Evolutionary conservation across 2,888 invertebrate genomes (phyloP), one percentile per base, ranked within the genome.

Genomic region (Pandemis cinnamomeana): DNA sequence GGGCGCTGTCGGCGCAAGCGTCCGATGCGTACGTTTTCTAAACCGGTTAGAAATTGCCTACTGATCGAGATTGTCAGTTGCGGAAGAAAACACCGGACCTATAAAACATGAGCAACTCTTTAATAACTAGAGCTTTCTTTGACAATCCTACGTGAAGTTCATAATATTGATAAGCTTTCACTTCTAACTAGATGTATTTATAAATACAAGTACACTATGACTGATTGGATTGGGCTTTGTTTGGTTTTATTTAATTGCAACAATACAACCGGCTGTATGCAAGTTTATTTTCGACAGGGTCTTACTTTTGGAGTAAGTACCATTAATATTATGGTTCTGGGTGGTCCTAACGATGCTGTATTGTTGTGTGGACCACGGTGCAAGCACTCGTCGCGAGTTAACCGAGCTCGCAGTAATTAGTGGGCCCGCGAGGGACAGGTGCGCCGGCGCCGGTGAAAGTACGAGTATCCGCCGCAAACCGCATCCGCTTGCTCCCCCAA

Each of bases 11-110:
- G 80, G 78, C 73, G 79, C 42, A 60, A 76, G 76, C 80, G 77
- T 76, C 79, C 80, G 81, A 80, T 81, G 86, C 84, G 81, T 75
- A 79, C 82, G 89, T 93, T 93, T 93, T 93, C 94, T 93, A 93
- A 92, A 94, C 94, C 93, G 91, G 93, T 93, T 94, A 94, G 93
- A 94, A 93, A 94, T 91, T 93, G 90, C 91, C 92, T 85, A 93
- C 86, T 93, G 92, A 92, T 93, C 92, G 93, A 92, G 91, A 91
- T 93, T 88, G 89, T 87, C 87, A 89, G 87, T 90, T 87, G 89
- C 90, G 91, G 92, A 92, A 92, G 92, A 93, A 92, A 93, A 91
- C 90, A 89, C 88, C 88, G 87, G 87, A 86, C 87, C 88, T 89
- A 88, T 87, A 87, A 75, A 89, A 89, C 87, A 89, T 84, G 83